Evolutionary conservation across 2,113 vertebrate genomes (phyloP).

Genomic region (Mobula birostris): DNA sequence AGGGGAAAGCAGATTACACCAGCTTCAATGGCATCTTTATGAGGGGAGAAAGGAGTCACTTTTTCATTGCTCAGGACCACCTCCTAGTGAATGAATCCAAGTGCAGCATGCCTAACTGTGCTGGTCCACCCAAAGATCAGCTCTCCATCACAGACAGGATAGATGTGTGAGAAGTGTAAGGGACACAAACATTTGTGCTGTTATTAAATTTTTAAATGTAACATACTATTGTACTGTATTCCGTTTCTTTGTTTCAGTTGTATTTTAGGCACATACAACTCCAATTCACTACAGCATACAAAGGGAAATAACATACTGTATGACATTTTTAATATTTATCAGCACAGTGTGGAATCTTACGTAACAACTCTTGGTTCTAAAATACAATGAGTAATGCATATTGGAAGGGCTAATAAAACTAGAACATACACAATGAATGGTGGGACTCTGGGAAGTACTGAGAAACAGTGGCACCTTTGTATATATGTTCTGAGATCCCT

Average conservation of each 20-base stretch:
- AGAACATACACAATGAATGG: too few species aligned
- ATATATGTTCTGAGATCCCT: too few species aligned
- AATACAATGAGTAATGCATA: not conserved
- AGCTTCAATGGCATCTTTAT: not conserved
- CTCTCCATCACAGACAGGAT: not conserved
- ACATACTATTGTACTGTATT: not conserved
- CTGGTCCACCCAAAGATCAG: not conserved
- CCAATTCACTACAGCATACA: not conserved
- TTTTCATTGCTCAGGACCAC: not conserved
- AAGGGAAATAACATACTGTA: not conserved
- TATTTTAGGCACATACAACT: not conserved
- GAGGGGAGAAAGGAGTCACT: not conserved
- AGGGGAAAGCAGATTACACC: not conserved
- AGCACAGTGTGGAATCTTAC: not conserved
- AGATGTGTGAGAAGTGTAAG: not conserved
- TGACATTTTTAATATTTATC: not conserved
- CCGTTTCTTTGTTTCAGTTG: not conserved
- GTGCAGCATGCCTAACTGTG: not conserved
- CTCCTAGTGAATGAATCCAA: constrained; percentile 15
- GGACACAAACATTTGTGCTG: not conserved
- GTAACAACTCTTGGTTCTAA: not conserved
- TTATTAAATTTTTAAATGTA: not conserved
- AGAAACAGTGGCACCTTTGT: too few species aligned
- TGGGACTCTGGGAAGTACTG: too few species aligned
- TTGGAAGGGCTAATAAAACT: too few species aligned